phyloP scores from a whole-genome alignment of 2,113 vertebrate genomes.

The Anguilla rostrata region DNA sequence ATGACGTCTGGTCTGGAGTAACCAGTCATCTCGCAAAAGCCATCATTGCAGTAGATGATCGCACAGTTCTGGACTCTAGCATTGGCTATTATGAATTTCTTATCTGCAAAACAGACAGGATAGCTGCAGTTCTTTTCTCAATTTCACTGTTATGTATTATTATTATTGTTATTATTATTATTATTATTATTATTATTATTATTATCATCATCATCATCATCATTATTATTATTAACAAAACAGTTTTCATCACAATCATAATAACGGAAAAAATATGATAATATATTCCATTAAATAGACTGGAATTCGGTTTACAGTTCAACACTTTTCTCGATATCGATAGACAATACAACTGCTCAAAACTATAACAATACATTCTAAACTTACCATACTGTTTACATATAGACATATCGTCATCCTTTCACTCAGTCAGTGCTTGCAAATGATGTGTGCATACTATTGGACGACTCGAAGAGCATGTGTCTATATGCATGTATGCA shows the following conservation, averaged over 20 bases:
- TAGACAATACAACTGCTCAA: no score
- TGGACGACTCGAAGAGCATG: background rate
- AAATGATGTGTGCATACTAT: background rate
- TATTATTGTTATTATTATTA: background rate
- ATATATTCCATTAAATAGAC: no score
- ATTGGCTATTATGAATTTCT: conserved; percentile 99
- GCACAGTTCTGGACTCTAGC: conserved; percentile 97
- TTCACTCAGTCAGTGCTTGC: background rate
- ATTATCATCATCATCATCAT: no score
- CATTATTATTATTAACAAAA: background rate
- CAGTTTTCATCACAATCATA: no score
- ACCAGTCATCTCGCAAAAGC: conserved; percentile 98
- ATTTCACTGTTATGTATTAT: background rate
- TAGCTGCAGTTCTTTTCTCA: conserved; percentile 14
- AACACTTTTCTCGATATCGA: no score
- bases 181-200: no score
- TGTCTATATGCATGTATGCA: background rate
- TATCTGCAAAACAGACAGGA: conserved; percentile 75
- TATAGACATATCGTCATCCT: background rate
- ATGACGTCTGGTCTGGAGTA: conserved; percentile 97
- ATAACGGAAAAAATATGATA: no score
- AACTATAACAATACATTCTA: background rate
- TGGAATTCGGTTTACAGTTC: no score
- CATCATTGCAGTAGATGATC: conserved; percentile 98
- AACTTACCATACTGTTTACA: background rate